Base-by-base conservation (phyloP, 2,888 invertebrate species). In the Drosophila kuntzei region DNA sequence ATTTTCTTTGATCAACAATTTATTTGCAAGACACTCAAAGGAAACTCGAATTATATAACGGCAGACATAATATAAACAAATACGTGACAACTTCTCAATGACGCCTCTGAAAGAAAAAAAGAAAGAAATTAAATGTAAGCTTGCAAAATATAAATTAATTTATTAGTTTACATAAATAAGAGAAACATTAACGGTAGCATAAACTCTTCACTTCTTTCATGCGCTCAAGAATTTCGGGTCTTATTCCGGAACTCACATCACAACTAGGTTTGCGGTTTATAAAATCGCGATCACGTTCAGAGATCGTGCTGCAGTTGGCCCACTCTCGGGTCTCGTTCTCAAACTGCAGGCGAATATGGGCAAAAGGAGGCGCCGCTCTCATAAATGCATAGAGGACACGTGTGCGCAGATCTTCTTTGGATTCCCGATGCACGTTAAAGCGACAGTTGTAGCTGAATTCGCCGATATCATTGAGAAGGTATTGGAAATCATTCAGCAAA, bases 331-430 rank as follows among this genome's bases (percentile, higher is more conserved):
- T 34, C 5, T 63, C 69, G 44, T 69, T 74, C 43, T 79, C 76
- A 7, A 27, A 83, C 1, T 67, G 39, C 0, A 86, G 14, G 2
- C 41, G 60, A 41, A 84, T 73, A 3, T 39, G 64, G 0, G 63
- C 60, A 12, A 88, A 84, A 0, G 41, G 50, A 2, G 79, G 67
- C 2, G 82, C 54, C 4, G 43, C 20, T 12, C 61, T 47, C 39
- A 84, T 75, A n/a, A 88, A 79, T 0, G 18, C 18, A 14, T 25
- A n/a, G 0, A 84, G 32, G 2, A 88, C 79, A 1, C 86, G 72
- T 0, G 5, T 29, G 1, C 72, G 74, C 5, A 86, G 14, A 53
- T 84, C 83, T 7, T 49, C 58, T 0, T 18, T 62, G 5, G 22
- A 6, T 5, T 70, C 55, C 2, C 9, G 20, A 4, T 14, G 32